Percentiles rank a stretch among this genome's conserved stretches.
Conservation (phyloP, 2,113 vertebrate species). For the Xiphophorus maculatus region DNA sequence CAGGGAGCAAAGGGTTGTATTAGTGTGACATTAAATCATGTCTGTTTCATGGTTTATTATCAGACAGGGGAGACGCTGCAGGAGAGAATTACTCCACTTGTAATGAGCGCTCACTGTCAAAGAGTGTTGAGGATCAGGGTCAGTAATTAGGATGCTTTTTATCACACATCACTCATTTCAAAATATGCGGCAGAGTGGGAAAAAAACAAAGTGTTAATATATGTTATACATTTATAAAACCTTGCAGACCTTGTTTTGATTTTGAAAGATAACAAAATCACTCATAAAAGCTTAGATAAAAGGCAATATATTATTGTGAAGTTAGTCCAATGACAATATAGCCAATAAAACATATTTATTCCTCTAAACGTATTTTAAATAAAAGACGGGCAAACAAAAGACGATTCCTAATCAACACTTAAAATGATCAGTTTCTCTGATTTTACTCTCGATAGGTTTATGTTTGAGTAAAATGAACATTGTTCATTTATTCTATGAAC, state of each 20-base stretch:
- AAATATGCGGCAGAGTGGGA: not conserved
- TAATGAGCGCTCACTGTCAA: conserved; percentile 24
- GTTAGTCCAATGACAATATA: conserved; percentile 15
- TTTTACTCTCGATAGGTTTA: no score
- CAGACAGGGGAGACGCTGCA: not conserved
- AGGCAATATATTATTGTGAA: conserved; percentile 17
- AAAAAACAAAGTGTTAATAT: not conserved
- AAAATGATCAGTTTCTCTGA: no score
- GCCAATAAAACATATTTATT: conserved; percentile 1
- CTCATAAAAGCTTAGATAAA: conserved; percentile 1
- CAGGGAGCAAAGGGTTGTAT: conserved; percentile 1
- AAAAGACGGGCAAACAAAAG: conserved; percentile 34
- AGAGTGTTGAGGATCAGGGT: conserved; percentile 14
- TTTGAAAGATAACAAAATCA: conserved; percentile 29
- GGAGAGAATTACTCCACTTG: conserved; percentile 21
- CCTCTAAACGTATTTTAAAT: conserved; percentile 17
- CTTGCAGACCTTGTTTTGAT: not conserved
- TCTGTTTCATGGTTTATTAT: conserved; percentile 20
- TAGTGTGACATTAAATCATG: not conserved
- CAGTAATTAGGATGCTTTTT: conserved; percentile 10
- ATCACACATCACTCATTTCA: no score
- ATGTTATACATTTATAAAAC: not conserved
- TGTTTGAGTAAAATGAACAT: no score
- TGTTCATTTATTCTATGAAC: no score
- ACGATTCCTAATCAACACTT: conserved; percentile 11